These are phyloP conservation scores for Cydia fagiglandana DNA, from an alignment of 1,140 invertebrate genomes.

Conservation along the genomic window DNA sequence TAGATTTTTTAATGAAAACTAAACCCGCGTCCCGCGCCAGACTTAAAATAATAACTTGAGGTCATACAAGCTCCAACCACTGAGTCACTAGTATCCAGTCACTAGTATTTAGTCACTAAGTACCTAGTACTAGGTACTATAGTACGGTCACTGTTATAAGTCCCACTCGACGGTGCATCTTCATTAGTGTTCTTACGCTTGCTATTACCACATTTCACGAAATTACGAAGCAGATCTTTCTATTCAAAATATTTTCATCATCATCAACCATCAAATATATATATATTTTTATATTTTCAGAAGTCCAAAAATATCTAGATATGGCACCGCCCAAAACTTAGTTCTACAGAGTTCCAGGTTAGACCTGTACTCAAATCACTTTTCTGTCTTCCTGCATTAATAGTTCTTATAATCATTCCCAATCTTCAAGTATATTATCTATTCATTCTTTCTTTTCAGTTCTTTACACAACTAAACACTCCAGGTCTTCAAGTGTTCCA, in stretches of 20 bases:
- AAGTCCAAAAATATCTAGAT: neutral
- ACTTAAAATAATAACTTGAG: constrained; percentile 25
- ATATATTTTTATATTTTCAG: too few species aligned
- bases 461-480: too few species aligned
- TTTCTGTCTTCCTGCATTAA: too few species aligned
- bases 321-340: too few species aligned
- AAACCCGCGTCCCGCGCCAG: constrained; percentile 10
- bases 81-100: neutral
- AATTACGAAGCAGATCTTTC: neutral
- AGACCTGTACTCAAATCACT: too few species aligned
- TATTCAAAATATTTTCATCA: neutral
- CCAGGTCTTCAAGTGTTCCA: neutral
- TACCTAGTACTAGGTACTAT: neutral
- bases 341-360: too few species aligned
- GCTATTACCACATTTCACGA: neutral
- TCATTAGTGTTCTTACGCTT: neutral
- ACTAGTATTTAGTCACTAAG: neutral
- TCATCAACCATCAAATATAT: neutral
- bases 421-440: neutral
- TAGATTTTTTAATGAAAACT: constrained; percentile 1
- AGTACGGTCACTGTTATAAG: constrained; percentile 1
- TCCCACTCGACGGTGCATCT: neutral
- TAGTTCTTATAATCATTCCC: too few species aligned
- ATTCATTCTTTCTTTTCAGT: too few species aligned
- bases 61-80: constrained; percentile 15